Evolutionary conservation across 1,140 invertebrate species (phyloP), one percentile per base, ranked within the genome.

Genomic region (Trichoplusia ni): DNA sequence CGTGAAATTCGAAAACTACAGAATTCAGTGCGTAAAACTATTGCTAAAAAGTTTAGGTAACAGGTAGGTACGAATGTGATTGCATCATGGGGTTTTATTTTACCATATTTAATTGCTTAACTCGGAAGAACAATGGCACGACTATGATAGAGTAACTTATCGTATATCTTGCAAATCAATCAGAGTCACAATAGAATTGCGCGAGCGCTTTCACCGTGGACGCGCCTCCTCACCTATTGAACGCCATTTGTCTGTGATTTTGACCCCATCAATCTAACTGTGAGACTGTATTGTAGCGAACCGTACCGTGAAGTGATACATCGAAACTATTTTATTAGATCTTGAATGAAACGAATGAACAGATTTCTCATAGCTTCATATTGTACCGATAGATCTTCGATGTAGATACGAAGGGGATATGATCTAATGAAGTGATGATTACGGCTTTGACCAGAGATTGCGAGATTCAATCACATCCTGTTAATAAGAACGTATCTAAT

Each of bases 131-230:
- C 74, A 76, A 76, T 76, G 44, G 64, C 44, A 42, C 35, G 46
- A n/a, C 13, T 49, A 75, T 74, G 71, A 71, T 75, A 71, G 63
- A 44, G 69, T 66, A 67, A 70, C 61, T 77, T 77, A 82, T 71
- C 66, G 61, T 61, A 42, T 63, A 77, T 75, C 70, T 67, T 27
- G 44, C 60, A 62, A 70, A 81, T 81, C 71, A 77, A 67, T 61
- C 67, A 71, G 44, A 59, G 25, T 73, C 67, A 86, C 83, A 86
- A 86, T 83, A 54, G 76, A 73, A 81, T 76, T 79, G 71, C 66
- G 53, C 40, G 46, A 33, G 38, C 51, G 60, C 80, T 85, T 82
- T 82, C 79, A 71, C 77, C 59, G 38, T 33, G 47, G 38, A 38
- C 21, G 51, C 46, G 54, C 54, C 68, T 73, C 71, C 67, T 74